A percentile compares a stretch with the other conserved stretches of the same genome.
These are phyloP conservation scores for Heloderma charlesbogerti DNA, from an alignment of 2,113 vertebrate species.

Conservation along the genomic window DNA sequence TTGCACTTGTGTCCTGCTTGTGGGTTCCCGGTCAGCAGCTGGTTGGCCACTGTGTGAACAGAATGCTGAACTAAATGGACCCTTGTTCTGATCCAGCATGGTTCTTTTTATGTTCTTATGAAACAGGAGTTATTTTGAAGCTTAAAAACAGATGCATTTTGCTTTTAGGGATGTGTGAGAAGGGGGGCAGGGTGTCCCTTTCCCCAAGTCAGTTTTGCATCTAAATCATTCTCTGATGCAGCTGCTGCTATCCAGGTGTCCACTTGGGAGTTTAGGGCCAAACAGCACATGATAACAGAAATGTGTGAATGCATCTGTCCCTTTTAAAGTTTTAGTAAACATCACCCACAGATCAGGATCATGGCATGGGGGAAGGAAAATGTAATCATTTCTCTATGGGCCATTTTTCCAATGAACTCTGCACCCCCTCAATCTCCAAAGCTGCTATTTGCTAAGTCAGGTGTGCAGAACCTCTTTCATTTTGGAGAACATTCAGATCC, in stretches of 20 bases:
- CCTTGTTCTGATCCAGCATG: no score
- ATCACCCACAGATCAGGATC: not conserved
- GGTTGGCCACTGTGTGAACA: no score
- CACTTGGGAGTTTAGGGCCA: not conserved
- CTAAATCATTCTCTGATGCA: not conserved
- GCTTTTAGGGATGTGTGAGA: not conserved
- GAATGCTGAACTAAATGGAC: no score
- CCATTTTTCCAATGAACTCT: not conserved
- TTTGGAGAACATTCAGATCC: no score
- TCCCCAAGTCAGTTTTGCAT: not conserved
- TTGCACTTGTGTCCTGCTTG: no score
- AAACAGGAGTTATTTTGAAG: not conserved
- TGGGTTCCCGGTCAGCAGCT: no score
- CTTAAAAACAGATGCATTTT: not conserved
- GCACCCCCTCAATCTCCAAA: no score
- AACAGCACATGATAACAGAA: not conserved
- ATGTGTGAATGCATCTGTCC: not conserved
- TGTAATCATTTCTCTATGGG: not conserved
- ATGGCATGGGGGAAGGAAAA: not conserved
- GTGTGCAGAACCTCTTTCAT: no score
- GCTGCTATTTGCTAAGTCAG: not conserved
- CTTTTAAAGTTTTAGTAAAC: not conserved
- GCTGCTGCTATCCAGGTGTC: not conserved
- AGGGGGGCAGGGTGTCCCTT: not conserved
- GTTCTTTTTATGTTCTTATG: no score